A percentile compares a stretch with the other conserved stretches of the same genome.
These are phyloP conservation scores for Hippoglossus hippoglossus DNA, from an alignment of 2,797 vertebrate genomes.

Conservation along the genomic window DNA sequence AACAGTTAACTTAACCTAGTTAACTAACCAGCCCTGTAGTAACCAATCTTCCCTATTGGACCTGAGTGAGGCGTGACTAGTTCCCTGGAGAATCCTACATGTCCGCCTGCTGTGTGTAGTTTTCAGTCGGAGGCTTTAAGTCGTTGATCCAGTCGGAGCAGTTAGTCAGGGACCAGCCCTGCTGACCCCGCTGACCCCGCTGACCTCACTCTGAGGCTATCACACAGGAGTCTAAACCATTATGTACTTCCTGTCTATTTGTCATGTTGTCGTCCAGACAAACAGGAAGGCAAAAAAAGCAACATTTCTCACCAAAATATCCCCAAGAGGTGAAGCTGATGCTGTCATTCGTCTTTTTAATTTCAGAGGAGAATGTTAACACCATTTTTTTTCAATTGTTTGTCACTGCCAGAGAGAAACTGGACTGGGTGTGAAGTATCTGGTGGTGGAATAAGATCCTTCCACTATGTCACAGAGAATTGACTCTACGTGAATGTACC, in stretches of 20 bases:
- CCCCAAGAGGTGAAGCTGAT: background rate
- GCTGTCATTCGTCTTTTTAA: background rate
- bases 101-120: no score
- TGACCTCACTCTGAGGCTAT: conserved; percentile 23
- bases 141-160: conserved; percentile 35
- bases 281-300: conserved; percentile 7
- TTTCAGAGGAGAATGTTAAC: background rate
- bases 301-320: background rate
- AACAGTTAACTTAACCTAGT: background rate
- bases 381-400: background rate
- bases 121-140: conserved; percentile 19
- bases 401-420: background rate
- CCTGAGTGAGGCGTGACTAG: background rate
- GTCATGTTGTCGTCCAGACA: background rate
- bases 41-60: background rate
- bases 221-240: conserved; percentile 5
- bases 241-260: background rate
- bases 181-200: background rate
- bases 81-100: no score
- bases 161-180: conserved; percentile 37
- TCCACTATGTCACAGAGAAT: background rate
- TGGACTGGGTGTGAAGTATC: background rate
- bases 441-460: background rate
- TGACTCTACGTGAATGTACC: background rate
- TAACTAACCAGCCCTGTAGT: background rate